Base-by-base conservation (phyloP, 1,140 invertebrate species). In the Pseudomyrmex gracilis region DNA sequence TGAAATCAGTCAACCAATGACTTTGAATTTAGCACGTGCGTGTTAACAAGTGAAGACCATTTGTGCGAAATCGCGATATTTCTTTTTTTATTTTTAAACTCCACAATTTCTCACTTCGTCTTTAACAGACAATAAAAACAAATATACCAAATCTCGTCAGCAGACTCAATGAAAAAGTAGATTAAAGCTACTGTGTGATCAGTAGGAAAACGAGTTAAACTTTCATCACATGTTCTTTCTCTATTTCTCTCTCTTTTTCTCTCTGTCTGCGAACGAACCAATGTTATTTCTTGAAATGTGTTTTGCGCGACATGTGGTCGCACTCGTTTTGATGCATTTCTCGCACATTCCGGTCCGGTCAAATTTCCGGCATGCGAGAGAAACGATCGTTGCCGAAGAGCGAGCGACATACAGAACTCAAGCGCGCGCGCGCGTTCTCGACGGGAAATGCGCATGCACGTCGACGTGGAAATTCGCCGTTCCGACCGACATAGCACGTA, bases 341-440 rank as follows among this genome's bases (percentile, higher is more conserved):
- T 34, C 57, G 24, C 8, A 15, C 71, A 83, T 87, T 77, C 47
- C 60, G 60, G 60, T 45, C 13, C 60, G 34, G n/a, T 57, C 43
- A 61, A 80, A 87, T 84, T 84, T 73, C 83, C 55, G 49, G 22
- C 43, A 51, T 86, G 82, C 7, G 85, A 67, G 22, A 80, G 76
- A 58, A 85, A 85, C 85, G 83, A 76, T 58, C 76, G 53, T 58
- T 58, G 64, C 2, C 64, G 24, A 53, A 17, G 20, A 58, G 34
- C 68, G 43, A 60, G 68, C 68, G 47, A 47, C 63, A 51, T 45
- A 43, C 43, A 9, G 13, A 15, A 22, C 43, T 24, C 58, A 61
- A 58, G 73, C 83, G 7, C 55, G 7, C 7, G 47, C 45, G 63
- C 55, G 70, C 66, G 51, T 34, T 34, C 34, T 34, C 5, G 22